phyloP scores from a whole-genome alignment of 2,888 invertebrate genomes.

The Troides oblongomaculatus region DNA sequence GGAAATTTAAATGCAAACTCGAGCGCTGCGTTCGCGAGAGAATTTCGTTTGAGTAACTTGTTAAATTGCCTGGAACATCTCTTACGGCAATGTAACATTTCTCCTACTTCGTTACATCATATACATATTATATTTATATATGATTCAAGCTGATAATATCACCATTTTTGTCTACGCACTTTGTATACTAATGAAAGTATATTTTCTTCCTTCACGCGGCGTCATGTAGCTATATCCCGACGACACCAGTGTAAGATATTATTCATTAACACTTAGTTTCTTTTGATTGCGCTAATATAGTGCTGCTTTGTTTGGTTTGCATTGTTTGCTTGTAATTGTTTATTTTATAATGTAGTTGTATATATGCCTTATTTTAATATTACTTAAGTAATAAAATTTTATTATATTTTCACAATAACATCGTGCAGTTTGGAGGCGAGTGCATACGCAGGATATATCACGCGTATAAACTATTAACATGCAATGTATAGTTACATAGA shows the following conservation, averaged over 20 bases:
- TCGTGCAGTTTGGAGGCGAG: too few species aligned
- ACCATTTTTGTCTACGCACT: slow-evolving; percentile 44
- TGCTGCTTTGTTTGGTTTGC: slow-evolving; percentile 34
- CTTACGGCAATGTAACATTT: slow-evolving; percentile 56
- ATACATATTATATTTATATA: slow-evolving; percentile 32
- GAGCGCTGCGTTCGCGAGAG: slow-evolving; percentile 7
- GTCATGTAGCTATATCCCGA: slow-evolving; percentile 77
- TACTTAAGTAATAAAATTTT: not conserved
- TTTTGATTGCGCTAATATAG: slow-evolving; percentile 28
- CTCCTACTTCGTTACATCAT: slow-evolving; percentile 24
- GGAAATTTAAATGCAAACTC: slow-evolving; percentile 14
- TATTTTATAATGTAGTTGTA: slow-evolving; percentile 1
- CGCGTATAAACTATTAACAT: too few species aligned
- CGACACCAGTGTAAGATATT: slow-evolving; percentile 83
- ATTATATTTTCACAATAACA: not conserved
- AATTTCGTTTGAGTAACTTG: slow-evolving; percentile 31
- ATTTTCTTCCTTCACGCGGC: slow-evolving; percentile 74
- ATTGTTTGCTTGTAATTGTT: slow-evolving; percentile 27
- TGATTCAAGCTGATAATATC: slow-evolving; percentile 33
- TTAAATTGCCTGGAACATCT: slow-evolving; percentile 66
- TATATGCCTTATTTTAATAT: not conserved
- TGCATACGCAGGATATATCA: too few species aligned
- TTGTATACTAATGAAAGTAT: slow-evolving; percentile 50
- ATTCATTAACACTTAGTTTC: slow-evolving; percentile 41
- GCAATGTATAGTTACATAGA: too few species aligned